These are phyloP conservation scores for Escarpia spicata DNA, from an alignment of 2,888 invertebrate species.

Conservation along the genomic window DNA sequence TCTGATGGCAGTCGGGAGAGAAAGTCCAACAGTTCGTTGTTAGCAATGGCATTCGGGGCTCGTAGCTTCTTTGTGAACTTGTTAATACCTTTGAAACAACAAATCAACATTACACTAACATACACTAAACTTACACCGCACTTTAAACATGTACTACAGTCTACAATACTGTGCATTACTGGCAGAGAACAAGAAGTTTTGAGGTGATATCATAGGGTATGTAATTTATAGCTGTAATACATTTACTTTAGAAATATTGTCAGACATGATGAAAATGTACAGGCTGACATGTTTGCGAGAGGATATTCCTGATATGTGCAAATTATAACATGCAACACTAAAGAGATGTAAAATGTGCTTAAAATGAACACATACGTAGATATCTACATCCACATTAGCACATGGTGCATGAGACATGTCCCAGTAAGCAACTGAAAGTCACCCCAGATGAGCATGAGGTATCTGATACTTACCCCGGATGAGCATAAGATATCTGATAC, in stretches of 20 bases:
- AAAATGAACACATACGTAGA: neutral
- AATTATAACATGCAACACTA: too few species aligned
- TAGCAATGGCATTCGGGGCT: slow-evolving; percentile 92
- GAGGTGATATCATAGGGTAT: too few species aligned
- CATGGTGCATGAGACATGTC: too few species aligned
- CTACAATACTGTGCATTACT: too few species aligned
- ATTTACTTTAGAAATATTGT: too few species aligned
- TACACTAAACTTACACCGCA: neutral
- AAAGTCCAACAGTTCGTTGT: slow-evolving; percentile 95
- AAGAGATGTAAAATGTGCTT: neutral
- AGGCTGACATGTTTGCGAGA: neutral
- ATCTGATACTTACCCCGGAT: slow-evolving; percentile 78
- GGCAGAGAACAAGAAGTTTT: too few species aligned
- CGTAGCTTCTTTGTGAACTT: slow-evolving; percentile 94
- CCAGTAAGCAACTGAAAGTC: too few species aligned
- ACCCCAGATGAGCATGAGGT: too few species aligned
- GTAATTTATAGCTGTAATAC: too few species aligned
- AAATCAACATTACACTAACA: neutral
- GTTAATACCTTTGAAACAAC: slow-evolving; percentile 71
- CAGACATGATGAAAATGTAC: neutral
- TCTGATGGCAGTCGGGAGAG: slow-evolving; percentile 94
- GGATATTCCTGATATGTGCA: neutral
- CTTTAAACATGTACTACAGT: neutral
- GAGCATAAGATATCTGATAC: slow-evolving; percentile 87
- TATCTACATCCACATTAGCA: neutral